Base-by-base conservation (phyloP, 2,797 vertebrate species). In the Cetoscarus ocellatus region DNA sequence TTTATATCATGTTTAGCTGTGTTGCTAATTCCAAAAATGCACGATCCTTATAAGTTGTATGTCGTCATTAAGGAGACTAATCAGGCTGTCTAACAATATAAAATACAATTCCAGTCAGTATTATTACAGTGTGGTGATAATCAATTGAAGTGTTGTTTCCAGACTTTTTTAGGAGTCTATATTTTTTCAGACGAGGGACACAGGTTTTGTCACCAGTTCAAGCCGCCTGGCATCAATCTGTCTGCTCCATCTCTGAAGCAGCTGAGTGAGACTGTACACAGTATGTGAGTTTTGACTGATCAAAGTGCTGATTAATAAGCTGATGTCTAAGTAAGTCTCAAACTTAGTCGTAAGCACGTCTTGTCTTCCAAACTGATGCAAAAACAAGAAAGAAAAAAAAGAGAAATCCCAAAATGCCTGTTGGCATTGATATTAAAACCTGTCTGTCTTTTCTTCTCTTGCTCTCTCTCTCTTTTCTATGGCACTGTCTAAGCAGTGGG, bases 301-400 rank as follows among this genome's bases (percentile, higher is more conserved):
- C 7, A 60, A 73, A 52, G 48, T 68, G 65, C 52, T 45, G 57
- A 70, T 76, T 77, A 74, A 35, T 59, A 78, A 79, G 75, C 75
- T 86, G 62, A 59, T 63, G 70, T 85, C 82, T 77, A 79, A 88
- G 71, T 85, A 78, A 59, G 75, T 74, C 76, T 62, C 68, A 51
- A 82, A 85, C 81, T 79, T 83, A 72, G 85, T 90, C 79, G 80
- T 57, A 83, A 88, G 75, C 86, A 88, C 66, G 82, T 88, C 74
- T 91, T 0, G 92, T 93, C 92, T 93, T 93, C 92, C 92, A 82
- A 91, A 87, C 58, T 68, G 70, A 91, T 88, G 89, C 89, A 91
- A 89, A 89, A 90, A 91, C 60, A 12, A 13, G 5, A 67, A 49
- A 51, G 35, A 27, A 15, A 43, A 34, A 53, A 27, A 44, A 57